These are phyloP conservation scores for Capreolus pygargus DNA, from an alignment of 2,113 vertebrate species.

Conservation along the genomic window DNA sequence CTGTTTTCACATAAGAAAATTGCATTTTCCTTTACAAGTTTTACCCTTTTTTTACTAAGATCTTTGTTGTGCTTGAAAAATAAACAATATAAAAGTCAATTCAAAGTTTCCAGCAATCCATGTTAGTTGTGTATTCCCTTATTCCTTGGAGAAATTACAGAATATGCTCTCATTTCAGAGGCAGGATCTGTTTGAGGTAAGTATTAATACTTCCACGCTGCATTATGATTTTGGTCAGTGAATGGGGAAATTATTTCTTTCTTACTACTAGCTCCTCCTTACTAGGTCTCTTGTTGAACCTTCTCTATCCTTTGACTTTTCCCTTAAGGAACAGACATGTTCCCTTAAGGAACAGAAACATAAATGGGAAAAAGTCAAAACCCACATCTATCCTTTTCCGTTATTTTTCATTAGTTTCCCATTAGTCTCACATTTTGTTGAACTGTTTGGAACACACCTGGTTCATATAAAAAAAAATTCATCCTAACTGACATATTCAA, in stretches of 20 bases:
- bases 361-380: background rate
- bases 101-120: background rate
- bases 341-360: background rate
- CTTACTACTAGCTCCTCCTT: background rate
- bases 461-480: background rate
- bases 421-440: background rate
- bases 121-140: background rate
- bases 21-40: background rate
- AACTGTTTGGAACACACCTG: background rate
- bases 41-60: background rate
- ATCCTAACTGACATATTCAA: background rate
- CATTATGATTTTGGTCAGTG: background rate
- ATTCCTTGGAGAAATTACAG: background rate
- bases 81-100: background rate
- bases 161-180: background rate
- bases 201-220: background rate
- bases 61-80: background rate
- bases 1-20: background rate
- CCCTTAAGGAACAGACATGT: background rate
- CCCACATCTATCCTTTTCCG: background rate
- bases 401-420: background rate
- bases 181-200: background rate
- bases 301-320: background rate
- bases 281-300: background rate
- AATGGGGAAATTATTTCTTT: background rate